phyloP scores from a whole-genome alignment of 2,113 vertebrate genomes.

The Australoheros scitulus region DNA sequence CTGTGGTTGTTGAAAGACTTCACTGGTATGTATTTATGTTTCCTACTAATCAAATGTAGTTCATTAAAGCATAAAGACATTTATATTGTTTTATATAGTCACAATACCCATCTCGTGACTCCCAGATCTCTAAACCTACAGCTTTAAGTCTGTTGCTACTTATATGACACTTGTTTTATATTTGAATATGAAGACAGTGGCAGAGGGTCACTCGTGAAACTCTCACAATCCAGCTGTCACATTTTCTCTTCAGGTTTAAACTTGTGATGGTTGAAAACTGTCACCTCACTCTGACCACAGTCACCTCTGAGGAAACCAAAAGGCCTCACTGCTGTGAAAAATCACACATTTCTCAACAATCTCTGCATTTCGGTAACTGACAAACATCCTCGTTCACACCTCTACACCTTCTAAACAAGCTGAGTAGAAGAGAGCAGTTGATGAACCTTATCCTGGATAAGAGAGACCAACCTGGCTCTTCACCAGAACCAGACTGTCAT shows the following conservation, averaged over 20 bases:
- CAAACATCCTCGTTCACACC: constrained; percentile 3
- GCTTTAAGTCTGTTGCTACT: too few relatives aligned
- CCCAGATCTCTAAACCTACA: neutral
- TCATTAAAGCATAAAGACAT: neutral
- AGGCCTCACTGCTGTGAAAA: constrained; percentile 7
- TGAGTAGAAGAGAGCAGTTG: neutral
- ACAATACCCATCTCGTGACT: neutral
- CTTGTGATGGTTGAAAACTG: neutral
- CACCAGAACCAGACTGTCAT: neutral
- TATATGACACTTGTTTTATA: neutral
- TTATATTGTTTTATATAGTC: too few relatives aligned
- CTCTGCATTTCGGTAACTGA: neutral
- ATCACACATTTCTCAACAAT: constrained; percentile 9
- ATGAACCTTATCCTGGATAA: neutral
- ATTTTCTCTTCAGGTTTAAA: neutral
- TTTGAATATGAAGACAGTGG: neutral
- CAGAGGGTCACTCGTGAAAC: neutral
- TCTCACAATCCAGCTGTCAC: neutral
- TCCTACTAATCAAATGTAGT: neutral
- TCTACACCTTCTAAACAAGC: neutral
- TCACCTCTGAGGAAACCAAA: neutral
- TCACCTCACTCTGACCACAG: neutral
- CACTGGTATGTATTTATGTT: neutral
- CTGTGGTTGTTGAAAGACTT: neutral
- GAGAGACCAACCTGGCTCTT: neutral